Evolutionary conservation across 2,888 invertebrate species (phyloP), one percentile per base, ranked within the genome.

Genomic region (Steinernema scapterisci): DNA sequence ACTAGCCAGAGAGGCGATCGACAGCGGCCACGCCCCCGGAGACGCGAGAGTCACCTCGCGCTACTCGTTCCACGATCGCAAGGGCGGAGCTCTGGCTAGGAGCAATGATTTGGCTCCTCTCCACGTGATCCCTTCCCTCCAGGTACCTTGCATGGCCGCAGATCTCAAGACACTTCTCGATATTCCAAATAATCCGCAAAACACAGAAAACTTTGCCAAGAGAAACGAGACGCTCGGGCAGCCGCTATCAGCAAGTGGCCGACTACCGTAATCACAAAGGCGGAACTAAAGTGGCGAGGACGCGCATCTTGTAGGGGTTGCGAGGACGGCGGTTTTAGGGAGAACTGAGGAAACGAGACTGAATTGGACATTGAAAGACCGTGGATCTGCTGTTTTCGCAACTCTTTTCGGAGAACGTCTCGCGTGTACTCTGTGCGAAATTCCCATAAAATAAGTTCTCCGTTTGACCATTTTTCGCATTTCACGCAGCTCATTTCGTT

Each of bases 11-110:
- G 63, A 54, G 54, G 63, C 27, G 63, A 63, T 63, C 63, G 63
- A 63, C 63, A 23, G 25, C 54, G 54, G 23, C 63, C 21, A 21
- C 25, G 25, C 63, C 63, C 63, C 63, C 25, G 16, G 63, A 63
- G 63, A 25, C 31, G 63, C 63, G 63, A 63, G 63, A 63, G 63
- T 63, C 63, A 63, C 31, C 63, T 63, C 63, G 63, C 63, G 63
- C 63, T 27, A 25, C 63, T 63, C 63, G 63, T 27, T 48, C 38
- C 16, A 31, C 27, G 63, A 63, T 54, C 54, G 54, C 48, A 3
- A 13, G 63, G 63, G 63, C 63, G 63, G 63, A 6, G 63, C 63
- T 25, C 31, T 31, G 63, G 38, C 38, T 38, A 38, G 19, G 48
- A 63, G 19, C 16, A 31, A 27, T 31, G 63, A 31, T 63, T 63